phyloP scores from a whole-genome alignment of 2,888 invertebrate genomes.

The Caenorhabditis auriculariae region DNA sequence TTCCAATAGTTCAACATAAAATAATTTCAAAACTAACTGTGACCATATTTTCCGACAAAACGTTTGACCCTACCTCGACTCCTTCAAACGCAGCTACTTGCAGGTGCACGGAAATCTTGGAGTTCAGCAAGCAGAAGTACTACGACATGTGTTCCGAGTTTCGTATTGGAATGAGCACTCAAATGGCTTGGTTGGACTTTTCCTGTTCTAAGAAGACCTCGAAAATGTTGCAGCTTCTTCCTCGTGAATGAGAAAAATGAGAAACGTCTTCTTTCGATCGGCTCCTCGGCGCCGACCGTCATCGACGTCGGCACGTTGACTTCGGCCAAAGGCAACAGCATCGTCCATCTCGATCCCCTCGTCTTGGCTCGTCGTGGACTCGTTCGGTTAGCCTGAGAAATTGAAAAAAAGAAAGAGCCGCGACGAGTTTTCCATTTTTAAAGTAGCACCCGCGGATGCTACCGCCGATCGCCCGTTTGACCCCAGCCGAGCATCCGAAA shows the following conservation, averaged over 20 bases:
- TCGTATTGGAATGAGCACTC: constrained; percentile 7
- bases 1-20: too few species aligned
- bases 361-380: constrained; percentile 31
- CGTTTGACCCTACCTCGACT: too few species aligned
- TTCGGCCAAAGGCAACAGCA: constrained; percentile 16
- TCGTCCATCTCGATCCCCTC: constrained; percentile 31
- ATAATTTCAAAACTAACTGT: too few species aligned
- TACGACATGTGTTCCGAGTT: constrained; percentile 10
- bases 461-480: too few species aligned
- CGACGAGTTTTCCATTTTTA: too few species aligned
- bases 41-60: too few species aligned
- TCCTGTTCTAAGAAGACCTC: too few species aligned
- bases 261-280: constrained; percentile 25
- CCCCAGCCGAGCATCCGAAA: too few species aligned
- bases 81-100: too few species aligned
- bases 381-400: constrained; percentile 4
- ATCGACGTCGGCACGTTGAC: constrained; percentile 15
- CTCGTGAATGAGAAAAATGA: constrained; percentile 31
- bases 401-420: too few species aligned
- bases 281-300: constrained; percentile 7
- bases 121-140: constrained; percentile 25
- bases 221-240: constrained; percentile 27
- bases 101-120: constrained; percentile 10
- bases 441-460: too few species aligned
- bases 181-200: constrained; percentile 21